Conservation (phyloP, 2,113 vertebrate genomes). For the pig (Sus scrofa) region T2T-Sscrofa CM000818.6:49624501-49625000, state of each 20-base stretch:
- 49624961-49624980: neutral
- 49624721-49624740: neutral
- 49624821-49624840: neutral
- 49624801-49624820: slow-evolving; percentile 16
- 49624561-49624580: neutral
- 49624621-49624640: neutral
- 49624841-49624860: neutral
- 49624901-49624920: neutral
- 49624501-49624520: neutral
- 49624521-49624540: neutral
- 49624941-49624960: neutral
- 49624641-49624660: neutral
- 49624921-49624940: neutral
- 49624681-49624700: neutral
- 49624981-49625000: neutral
- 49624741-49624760: neutral
- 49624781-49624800: neutral
- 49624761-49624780: neutral
- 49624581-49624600: neutral
- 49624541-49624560: neutral
- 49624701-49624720: slow-evolving; percentile 18
- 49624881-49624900: neutral
- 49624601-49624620: neutral
- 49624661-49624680: neutral
- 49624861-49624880: neutral